Evolutionary conservation across 2,113 vertebrate genomes (phyloP).

Genomic region (Indicator maculatus): DNA sequence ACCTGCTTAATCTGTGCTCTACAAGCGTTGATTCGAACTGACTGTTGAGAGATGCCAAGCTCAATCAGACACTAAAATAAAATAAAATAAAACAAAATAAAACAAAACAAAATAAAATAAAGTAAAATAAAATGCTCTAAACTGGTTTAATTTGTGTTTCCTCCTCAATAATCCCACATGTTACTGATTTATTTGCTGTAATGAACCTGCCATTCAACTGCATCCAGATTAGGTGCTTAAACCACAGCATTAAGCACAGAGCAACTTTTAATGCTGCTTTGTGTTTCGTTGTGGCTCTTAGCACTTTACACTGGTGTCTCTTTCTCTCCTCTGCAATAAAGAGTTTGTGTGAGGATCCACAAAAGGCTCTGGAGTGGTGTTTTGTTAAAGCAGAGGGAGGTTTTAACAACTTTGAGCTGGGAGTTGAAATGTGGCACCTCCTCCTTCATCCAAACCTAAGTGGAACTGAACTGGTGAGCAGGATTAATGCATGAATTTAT

Average conservation of each 20-base stretch:
- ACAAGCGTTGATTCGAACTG: constrained; percentile 55
- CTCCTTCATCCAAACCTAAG: neutral
- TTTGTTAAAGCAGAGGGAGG: neutral
- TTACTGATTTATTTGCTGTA: constrained; percentile 59
- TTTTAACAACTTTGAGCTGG: neutral
- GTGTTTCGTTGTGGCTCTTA: neutral
- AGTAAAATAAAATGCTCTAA: constrained; percentile 57
- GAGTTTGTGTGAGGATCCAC: neutral
- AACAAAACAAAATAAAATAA: neutral
- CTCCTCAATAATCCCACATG: constrained; percentile 44
- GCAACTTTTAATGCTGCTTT: constrained; percentile 44
- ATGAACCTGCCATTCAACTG: constrained; percentile 46
- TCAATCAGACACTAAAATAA: constrained; percentile 22
- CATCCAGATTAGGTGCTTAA: constrained; percentile 64
- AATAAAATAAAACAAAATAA: neutral
- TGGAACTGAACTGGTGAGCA: neutral
- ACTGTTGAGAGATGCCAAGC: constrained; percentile 60
- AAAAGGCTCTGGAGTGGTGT: neutral
- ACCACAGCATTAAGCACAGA: neutral
- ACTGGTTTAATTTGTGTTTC: constrained; percentile 66
- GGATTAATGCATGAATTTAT: constrained; percentile 29
- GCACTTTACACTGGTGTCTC: neutral
- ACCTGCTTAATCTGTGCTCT: constrained; percentile 60
- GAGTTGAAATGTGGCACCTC: neutral
- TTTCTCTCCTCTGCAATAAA: neutral